Conservation (phyloP, 1,140 invertebrate species). For the Caerostris extrusa region DNA sequence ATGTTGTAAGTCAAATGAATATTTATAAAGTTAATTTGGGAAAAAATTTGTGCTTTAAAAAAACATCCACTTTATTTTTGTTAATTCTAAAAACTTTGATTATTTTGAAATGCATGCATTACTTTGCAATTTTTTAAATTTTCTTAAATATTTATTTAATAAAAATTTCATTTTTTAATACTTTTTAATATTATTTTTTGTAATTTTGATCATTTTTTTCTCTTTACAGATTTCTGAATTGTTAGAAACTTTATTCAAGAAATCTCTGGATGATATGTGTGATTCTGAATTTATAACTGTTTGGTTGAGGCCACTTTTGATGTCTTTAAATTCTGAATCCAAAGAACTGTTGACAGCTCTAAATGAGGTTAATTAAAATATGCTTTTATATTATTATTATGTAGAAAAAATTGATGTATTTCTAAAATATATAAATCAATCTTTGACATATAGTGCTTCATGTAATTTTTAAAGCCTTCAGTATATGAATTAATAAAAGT, state of each 20-base stretch:
- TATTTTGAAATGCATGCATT: no score
- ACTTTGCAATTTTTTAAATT: no score
- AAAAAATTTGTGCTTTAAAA: no score
- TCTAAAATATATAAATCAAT: neutral
- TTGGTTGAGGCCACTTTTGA: constrained; percentile 80
- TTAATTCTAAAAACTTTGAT: no score
- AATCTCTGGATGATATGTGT: constrained; percentile 66
- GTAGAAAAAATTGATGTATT: neutral
- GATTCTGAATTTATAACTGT: constrained; percentile 76
- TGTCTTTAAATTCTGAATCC: constrained; percentile 77
- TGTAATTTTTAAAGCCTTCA: no score
- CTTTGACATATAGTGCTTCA: neutral
- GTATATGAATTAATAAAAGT: no score
- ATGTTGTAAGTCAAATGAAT: no score
- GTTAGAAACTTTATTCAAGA: constrained; percentile 80
- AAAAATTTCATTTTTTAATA: no score
- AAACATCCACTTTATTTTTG: no score
- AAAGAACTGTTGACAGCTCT: constrained; percentile 79
- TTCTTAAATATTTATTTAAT: no score
- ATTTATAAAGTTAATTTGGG: no score
- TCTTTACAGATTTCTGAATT: constrained; percentile 61
- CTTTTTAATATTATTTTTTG: no score
- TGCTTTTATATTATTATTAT: neutral
- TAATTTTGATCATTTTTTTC: neutral
- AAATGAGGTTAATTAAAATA: constrained; percentile 79